A percentile compares a stretch with the other conserved stretches of the same genome.
Conservation (phyloP, 2,797 vertebrate species). For the Peromyscus eremicus region DNA sequence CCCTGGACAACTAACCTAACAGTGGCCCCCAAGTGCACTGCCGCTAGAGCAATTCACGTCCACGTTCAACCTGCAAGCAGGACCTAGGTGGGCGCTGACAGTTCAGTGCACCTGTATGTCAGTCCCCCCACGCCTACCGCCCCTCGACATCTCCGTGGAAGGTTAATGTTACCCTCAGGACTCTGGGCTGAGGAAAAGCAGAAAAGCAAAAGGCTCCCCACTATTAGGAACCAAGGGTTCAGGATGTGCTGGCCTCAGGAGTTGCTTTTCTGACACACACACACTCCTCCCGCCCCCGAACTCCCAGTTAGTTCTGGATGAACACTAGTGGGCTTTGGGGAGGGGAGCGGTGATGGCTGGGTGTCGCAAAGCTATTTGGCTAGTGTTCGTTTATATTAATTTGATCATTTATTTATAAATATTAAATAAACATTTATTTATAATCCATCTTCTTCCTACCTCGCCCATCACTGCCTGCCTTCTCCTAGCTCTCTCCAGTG, state of each 20-base stretch:
- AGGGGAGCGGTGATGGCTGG: neutral
- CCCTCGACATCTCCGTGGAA: neutral
- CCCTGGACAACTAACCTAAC: neutral
- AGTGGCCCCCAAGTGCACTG: neutral
- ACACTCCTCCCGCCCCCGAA: too few relatives aligned
- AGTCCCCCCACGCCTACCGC: neutral
- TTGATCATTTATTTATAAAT: slow-evolving; percentile 35
- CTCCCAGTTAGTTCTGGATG: neutral
- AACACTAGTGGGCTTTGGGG: neutral
- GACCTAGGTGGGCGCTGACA: neutral
- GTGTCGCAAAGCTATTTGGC: neutral
- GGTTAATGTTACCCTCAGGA: neutral
- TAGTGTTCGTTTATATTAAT: neutral
- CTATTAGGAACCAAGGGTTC: neutral
- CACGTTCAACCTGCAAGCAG: neutral
- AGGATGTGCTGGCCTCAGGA: neutral
- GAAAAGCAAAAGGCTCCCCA: neutral
- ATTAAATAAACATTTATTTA: slow-evolving; percentile 15
- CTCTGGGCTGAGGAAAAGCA: neutral
- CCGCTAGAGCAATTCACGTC: too few relatives aligned
- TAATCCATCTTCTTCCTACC: neutral
- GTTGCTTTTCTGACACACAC: neutral
- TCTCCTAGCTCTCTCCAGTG: neutral
- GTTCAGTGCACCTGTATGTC: neutral
- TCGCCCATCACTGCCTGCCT: neutral